phyloP scores from a whole-genome alignment of 2,113 vertebrate genomes.

The Paraplagusia blochii region DNA sequence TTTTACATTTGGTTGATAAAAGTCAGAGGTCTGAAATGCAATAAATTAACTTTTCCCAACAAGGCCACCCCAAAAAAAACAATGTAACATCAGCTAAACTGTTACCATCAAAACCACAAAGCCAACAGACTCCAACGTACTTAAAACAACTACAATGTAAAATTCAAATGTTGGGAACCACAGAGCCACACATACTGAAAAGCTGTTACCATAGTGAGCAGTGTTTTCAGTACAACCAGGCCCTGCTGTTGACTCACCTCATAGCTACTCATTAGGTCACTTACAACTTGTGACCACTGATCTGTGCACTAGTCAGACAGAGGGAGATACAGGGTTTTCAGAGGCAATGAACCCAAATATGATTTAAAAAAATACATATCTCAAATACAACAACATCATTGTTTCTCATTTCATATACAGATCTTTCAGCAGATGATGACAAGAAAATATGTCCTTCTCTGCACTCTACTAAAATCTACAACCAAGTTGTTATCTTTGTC shows the following conservation, averaged over 20 bases:
- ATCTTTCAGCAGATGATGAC: not conserved
- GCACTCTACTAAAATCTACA: conserved; percentile 17
- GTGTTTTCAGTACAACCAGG: conserved; percentile 10
- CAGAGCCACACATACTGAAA: not conserved
- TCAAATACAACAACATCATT: no score
- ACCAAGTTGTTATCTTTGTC: conserved; percentile 18
- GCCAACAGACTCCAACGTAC: not conserved
- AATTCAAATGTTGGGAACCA: conserved; percentile 4
- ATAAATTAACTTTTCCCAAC: no score
- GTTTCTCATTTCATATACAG: not conserved
- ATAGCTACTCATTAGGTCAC: conserved; percentile 34
- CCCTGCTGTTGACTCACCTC: conserved; percentile 38
- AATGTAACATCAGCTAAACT: conserved; percentile 25
- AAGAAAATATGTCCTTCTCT: not conserved
- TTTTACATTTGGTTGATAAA: no score
- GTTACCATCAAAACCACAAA: conserved; percentile 12
- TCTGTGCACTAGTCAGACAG: conserved; percentile 9
- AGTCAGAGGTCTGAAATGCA: no score
- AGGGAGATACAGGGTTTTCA: not conserved
- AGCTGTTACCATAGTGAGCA: conserved; percentile 20
- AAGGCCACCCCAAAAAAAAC: no score
- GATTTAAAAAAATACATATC: no score
- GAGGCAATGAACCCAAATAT: not conserved
- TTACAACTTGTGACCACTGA: conserved; percentile 18
- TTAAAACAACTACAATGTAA: conserved; percentile 4